Evolutionary conservation across 2,888 invertebrate species (phyloP), one percentile per base, ranked within the genome.

Genomic region (Thalpophila matura): DNA sequence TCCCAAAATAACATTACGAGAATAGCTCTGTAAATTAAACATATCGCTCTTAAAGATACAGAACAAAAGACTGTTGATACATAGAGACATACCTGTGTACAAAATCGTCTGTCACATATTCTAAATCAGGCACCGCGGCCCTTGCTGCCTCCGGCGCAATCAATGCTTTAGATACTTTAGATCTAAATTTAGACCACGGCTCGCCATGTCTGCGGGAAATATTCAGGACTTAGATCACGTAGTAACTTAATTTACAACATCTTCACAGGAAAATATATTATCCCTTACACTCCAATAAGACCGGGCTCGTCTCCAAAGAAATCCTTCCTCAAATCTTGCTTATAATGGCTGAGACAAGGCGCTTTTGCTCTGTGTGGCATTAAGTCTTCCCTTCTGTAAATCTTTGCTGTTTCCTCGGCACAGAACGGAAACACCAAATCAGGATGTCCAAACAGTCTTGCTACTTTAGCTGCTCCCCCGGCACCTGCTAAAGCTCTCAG

Each of bases 111-210:
- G 98, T 97, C 63, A 98, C 98, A 74, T 96, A 92, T 86, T 97
- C 96, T 73, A 98, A 95, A 50, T 96, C 96, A 12, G 96, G 96
- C 40, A 98, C 96, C 83, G 97, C 98, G 53, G 97, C 96, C 85
- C 96, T 96, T 14, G 98, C 97, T 9, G 97, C 97, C 76, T 97
- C 96, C 0, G 98, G 98, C 64, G 97, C 96, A 87, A 98, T 96
- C 89, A 98, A 95, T 75, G 97, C 96, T 88, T 98, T 97, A 81
- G 98, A 98, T 22, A 98, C 98, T 90, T 97, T 97, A 60, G 97
- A 97, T 72, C 98, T 96, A 86, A 98, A 97, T 74, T 96, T 95
- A 84, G 98, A 97, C 98, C 98, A 99, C 81, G 97, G 97, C 83
- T 97, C 96, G 0, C 98, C 98, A 88, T 98, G 98, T 70, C 98